Conservation (phyloP, 2,888 invertebrate species). For the Cepaea hortensis region DNA sequence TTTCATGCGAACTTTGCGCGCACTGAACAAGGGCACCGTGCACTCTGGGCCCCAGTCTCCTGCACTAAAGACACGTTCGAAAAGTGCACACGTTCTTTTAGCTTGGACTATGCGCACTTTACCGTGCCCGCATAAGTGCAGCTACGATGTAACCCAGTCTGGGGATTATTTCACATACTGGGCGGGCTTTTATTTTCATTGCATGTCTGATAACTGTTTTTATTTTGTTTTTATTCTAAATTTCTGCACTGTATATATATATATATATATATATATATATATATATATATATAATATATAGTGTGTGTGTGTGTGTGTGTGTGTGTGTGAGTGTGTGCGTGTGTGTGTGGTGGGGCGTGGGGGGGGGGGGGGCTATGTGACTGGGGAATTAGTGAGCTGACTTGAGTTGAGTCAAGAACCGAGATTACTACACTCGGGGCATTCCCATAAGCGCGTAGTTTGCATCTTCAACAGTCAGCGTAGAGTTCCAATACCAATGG, state of each 20-base stretch:
- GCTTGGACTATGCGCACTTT: background rate
- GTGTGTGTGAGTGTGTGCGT: too few species aligned
- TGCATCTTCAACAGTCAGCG: too few species aligned
- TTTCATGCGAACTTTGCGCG: slow-evolving; percentile 14
- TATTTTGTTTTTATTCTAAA: background rate
- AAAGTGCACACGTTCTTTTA: slow-evolving; percentile 18
- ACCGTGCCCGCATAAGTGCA: background rate
- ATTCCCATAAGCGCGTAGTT: too few species aligned
- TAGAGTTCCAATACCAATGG: too few species aligned
- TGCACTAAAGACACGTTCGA: background rate
- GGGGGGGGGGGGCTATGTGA: too few species aligned
- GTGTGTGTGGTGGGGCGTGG: too few species aligned
- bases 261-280: background rate
- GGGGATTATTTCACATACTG: background rate
- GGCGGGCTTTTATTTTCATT: background rate
- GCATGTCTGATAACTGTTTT: background rate
- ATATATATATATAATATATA: too few species aligned
- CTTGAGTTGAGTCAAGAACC: too few species aligned
- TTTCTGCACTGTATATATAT: background rate
- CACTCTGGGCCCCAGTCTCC: background rate
- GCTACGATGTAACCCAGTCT: background rate
- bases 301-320: too few species aligned
- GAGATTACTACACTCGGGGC: too few species aligned
- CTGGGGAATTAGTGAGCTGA: too few species aligned
- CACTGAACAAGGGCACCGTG: slow-evolving; percentile 20